These are phyloP conservation scores for Rhinatrema bivittatum DNA, from an alignment of 2,797 vertebrate genomes.

Conservation along the genomic window DNA sequence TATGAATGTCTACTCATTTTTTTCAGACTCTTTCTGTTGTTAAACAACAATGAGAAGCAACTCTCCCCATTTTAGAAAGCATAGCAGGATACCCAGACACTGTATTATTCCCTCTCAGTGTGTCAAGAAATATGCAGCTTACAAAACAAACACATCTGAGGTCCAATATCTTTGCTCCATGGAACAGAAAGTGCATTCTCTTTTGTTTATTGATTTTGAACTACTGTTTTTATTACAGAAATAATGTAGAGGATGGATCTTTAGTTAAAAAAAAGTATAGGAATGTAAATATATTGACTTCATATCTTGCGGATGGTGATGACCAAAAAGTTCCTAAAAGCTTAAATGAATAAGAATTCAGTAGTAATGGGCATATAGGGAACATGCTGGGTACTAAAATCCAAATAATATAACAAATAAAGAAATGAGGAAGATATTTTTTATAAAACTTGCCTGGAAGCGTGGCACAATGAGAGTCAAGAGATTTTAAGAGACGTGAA, in stretches of 20 bases:
- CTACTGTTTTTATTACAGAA: neutral
- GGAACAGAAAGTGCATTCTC: neutral
- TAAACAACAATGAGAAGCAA: constrained; percentile 2
- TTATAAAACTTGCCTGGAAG: constrained; percentile 3
- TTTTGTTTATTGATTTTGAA: neutral
- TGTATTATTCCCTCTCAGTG: neutral
- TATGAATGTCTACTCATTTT: too few species aligned
- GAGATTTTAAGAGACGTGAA: constrained; percentile 1
- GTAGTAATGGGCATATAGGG: neutral
- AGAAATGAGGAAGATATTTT: constrained; percentile 6
- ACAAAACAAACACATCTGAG: neutral
- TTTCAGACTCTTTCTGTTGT: neutral
- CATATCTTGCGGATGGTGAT: neutral
- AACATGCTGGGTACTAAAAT: constrained; percentile 1
- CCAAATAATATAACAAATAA: neutral
- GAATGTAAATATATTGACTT: neutral
- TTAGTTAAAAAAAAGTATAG: neutral
- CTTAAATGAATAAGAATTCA: neutral
- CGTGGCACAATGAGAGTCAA: constrained; percentile 6
- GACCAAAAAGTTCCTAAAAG: constrained; percentile 1
- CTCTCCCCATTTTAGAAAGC: neutral
- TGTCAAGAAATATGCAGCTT: neutral
- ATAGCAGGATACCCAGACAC: neutral
- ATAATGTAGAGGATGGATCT: neutral
- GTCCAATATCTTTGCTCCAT: neutral